Evolutionary conservation across 2,888 invertebrate species (phyloP), one percentile per base, ranked within the genome.

Genomic region (Tachina fera): DNA sequence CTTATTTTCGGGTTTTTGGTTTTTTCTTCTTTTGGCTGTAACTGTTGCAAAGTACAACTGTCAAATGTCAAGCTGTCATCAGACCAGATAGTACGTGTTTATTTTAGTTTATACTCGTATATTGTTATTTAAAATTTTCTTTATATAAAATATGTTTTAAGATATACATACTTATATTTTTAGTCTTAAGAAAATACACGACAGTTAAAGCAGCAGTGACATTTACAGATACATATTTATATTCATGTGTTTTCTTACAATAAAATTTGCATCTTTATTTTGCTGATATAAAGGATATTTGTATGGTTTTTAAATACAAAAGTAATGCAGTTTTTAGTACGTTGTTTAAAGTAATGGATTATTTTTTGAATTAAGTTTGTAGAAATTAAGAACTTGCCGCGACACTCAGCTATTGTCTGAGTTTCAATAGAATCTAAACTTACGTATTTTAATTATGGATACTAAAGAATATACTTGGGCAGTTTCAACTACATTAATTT

Each of bases 11-110:
- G 3, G n/a, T 43, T 70, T 31, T 63, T 22, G 14, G 11, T 63
- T 53, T 11, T 65, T 77, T 56, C n/a, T 45, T 49, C 31, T 76
- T 67, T 75, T 51, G 31, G 60, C 61, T 75, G 65, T 65, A 82
- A 81, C 78, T 84, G 71, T 85, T 83, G 76, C 75, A 85, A 74
- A 77, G 58, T 76, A 81, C 83, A 81, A 84, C 87, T 76, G 84
- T 84, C 83, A 81, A 82, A 75, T 78, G 80, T 76, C 81, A 83
- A 86, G 75, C 86, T 81, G 85, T 85, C 85, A 85, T 78, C 85
- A 85, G 81, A 82, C 56, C 85, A 81, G 72, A 85, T 77, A 74
- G 78, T 77, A 85, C 85, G 85, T 85, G 85, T 85, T 85, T 85
- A 85, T 85, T 81, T 85, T 78, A 74, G 53, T 72, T 83, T 72